Percentiles rank a stretch among this genome's conserved stretches.
phyloP scores from a whole-genome alignment of 2,113 vertebrate genomes.

The Eira barbara region DNA sequence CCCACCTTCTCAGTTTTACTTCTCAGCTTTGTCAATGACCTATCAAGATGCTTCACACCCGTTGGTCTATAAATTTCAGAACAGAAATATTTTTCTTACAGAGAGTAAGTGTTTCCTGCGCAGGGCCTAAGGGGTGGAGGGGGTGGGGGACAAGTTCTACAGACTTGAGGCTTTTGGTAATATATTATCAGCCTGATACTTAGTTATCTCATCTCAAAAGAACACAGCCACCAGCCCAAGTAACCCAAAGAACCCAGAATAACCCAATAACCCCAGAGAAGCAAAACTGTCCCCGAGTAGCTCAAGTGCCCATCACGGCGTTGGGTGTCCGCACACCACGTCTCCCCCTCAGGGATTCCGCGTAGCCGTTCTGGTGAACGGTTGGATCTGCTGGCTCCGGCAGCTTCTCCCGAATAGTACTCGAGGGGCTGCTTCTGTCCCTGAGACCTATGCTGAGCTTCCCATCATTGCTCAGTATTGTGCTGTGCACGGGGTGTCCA shows the following conservation, averaged over 20 bases:
- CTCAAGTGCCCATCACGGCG: neutral
- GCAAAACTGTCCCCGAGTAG: neutral
- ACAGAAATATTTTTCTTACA: neutral
- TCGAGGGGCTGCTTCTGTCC: neutral
- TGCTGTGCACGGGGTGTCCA: neutral
- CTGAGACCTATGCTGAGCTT: neutral
- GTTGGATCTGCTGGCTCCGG: neutral
- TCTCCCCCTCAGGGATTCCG: neutral
- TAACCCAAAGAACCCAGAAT: neutral
- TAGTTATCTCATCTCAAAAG: neutral
- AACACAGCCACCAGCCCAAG: neutral
- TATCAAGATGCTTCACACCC: neutral
- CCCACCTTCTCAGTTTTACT: neutral
- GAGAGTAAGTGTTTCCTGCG: neutral
- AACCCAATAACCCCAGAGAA: neutral
- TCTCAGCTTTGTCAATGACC: neutral
- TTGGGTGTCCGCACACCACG: neutral
- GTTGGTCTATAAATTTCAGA: neutral
- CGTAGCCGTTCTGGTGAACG: neutral
- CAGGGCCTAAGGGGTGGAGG: neutral
- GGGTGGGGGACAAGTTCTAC: neutral
- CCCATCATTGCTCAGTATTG: neutral
- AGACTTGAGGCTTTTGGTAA: neutral
- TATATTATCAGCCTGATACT: neutral
- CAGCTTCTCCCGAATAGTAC: neutral